Evolutionary conservation across 2,113 vertebrate genomes (phyloP).

Genomic region (Rhinolophus ferrumequinum): DNA sequence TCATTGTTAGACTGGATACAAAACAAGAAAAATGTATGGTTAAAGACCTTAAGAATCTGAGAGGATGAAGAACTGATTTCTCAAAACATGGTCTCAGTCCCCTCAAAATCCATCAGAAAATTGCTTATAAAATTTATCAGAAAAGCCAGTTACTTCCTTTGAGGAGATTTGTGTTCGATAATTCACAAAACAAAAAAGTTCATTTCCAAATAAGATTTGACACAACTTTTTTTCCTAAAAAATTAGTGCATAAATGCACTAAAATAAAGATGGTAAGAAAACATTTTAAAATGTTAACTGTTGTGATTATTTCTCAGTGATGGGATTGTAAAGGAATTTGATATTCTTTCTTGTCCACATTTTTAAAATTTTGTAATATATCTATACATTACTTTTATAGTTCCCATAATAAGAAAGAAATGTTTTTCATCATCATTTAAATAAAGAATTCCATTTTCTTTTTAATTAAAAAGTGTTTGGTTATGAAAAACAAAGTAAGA

Average conservation of each 20-base stretch:
- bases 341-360: background rate
- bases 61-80: background rate
- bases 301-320: background rate
- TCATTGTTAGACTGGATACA: background rate
- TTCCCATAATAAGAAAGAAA: background rate
- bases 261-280: background rate
- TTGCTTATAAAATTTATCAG: background rate
- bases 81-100: background rate
- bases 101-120: slow-evolving; percentile 21
- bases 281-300: background rate
- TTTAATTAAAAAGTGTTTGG: slow-evolving; percentile 19
- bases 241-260: background rate
- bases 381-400: background rate
- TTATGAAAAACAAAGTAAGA: slow-evolving; percentile 28
- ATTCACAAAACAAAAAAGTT: background rate
- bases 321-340: background rate
- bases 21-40: background rate
- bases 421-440: background rate
- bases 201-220: background rate
- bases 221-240: background rate
- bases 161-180: background rate
- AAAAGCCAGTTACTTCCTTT: background rate
- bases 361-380: background rate
- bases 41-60: background rate
- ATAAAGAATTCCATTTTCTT: no score